Base-by-base conservation (phyloP, 2,888 invertebrate genomes). In the Tiliacea aurago region DNA sequence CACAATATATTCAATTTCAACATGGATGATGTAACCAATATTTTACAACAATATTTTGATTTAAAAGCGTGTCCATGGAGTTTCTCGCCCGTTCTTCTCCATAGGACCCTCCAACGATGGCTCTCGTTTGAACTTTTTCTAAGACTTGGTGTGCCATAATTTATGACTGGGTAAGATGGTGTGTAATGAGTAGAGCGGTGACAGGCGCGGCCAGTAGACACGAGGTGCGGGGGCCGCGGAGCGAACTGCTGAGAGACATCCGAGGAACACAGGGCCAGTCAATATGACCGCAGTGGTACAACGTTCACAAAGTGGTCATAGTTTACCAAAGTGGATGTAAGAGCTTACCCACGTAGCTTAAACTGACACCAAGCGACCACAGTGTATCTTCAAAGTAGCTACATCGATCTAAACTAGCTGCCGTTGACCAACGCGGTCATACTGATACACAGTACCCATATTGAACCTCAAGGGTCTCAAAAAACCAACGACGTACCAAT, bases 181-280 rank as follows among this genome's bases (percentile, higher is more conserved):
- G 20, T 20, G 28, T 45, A 20, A 45, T 7, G 0, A 18, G 63
- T 15, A 45, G 45, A 76, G 73, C 70, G 73, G 67, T 71, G 81
- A 73, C 81, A 84, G 82, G 81, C 86, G 84, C 86, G 75, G 84
- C 79, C 61, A 70, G 76, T 73, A 84, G 81, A 81, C 73, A 65
- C 74, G 91, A 90, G 92, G 91, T 89, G 91, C 92, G 91, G 91
- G 86, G 83, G 78, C 80, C 78, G 85, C 84, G 80, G 82, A 65
- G 76, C 70, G 33, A 76, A 64, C 76, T 75, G 49, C 55, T 67
- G 43, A 56, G 51, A 74, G 58, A 70, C 64, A 64, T 47, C n/a
- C 13, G 37, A 43, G 23, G 47, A 51, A 41, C 55, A 56, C 28
- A 33, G 18, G 37, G 63, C 49, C 59, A 18, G 20, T 20, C 43